Evolutionary conservation across 2,113 vertebrate genomes (phyloP).

Genomic region (Heloderma charlesbogerti): DNA sequence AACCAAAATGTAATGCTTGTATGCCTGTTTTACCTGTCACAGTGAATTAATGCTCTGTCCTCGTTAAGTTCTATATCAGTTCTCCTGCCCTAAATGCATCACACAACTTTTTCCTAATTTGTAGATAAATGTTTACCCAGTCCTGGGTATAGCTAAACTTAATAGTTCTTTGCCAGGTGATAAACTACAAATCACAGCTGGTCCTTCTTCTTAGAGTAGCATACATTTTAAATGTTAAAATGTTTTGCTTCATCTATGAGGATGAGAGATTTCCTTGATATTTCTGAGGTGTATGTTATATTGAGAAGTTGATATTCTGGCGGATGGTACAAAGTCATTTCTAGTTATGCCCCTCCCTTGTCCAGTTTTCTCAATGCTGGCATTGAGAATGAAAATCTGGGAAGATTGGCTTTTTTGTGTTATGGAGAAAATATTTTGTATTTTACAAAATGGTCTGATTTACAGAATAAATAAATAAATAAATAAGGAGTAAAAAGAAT

Average conservation of each 20-base stretch:
- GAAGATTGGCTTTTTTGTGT: neutral
- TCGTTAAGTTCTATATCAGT: neutral
- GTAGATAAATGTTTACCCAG: neutral
- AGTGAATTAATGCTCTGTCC: neutral
- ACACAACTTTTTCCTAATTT: neutral
- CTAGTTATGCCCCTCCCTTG: neutral
- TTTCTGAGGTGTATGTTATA: neutral
- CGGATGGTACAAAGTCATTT: neutral
- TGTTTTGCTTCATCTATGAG: neutral
- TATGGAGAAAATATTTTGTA: neutral
- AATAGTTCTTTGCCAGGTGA: neutral
- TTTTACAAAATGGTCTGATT: neutral
- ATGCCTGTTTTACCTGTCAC: neutral
- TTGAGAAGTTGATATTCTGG: neutral
- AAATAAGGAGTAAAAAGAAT: neutral
- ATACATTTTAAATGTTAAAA: neutral
- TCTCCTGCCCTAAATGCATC: neutral
- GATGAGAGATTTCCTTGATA: neutral
- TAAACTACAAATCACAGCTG: neutral
- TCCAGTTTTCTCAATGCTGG: neutral
- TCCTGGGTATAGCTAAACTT: neutral
- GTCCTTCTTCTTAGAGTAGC: neutral
- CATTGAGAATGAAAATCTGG: neutral
- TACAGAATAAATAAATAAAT: neutral
- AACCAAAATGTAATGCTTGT: neutral